A percentile compares a stretch with the other conserved stretches of the same genome.
These are phyloP conservation scores for Tenrec ecaudatus DNA, from an alignment of 2,113 vertebrate species.

Conservation along the genomic window DNA sequence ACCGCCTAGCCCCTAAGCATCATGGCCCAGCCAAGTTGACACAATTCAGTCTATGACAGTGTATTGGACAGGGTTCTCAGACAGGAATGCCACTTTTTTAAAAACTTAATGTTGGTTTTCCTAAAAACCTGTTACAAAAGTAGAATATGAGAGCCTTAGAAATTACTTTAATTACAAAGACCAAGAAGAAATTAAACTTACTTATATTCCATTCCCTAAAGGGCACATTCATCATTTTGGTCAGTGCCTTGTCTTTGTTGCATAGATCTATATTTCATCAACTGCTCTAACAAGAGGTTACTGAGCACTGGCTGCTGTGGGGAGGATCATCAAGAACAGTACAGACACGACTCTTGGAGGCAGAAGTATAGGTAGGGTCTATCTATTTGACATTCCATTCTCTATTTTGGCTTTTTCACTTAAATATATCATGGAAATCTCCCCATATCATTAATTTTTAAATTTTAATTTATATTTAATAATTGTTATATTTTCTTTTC, in stretches of 20 bases:
- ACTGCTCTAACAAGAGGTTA: slow-evolving; percentile 1
- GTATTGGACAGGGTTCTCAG: too few species aligned
- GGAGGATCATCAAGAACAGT: not conserved
- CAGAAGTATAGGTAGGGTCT: not conserved
- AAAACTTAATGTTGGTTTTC: not conserved
- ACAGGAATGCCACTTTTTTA: not conserved
- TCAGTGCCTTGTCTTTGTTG: not conserved
- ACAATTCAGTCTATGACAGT: not conserved
- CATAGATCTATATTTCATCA: slow-evolving; percentile 2
- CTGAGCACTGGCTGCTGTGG: slow-evolving; percentile 14
- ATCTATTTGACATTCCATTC: slow-evolving; percentile 31
- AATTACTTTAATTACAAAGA: slow-evolving; percentile 27
- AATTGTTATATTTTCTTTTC: too few species aligned
- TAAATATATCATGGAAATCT: slow-evolving; percentile 7
- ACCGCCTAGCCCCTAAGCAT: too few species aligned
- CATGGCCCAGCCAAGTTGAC: too few species aligned
- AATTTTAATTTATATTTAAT: too few species aligned
- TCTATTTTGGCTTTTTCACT: slow-evolving; percentile 52
- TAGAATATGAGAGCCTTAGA: slow-evolving; percentile 28
- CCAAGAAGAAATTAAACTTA: not conserved
- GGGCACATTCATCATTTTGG: slow-evolving; percentile 26
- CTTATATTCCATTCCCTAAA: not conserved
- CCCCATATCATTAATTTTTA: slow-evolving; percentile 24
- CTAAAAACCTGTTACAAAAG: not conserved
- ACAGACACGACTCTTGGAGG: not conserved